A percentile compares a stretch with the other conserved stretches of the same genome.
phyloP scores from a whole-genome alignment of 2,888 invertebrate species.

The Polydrusus pterygomalis region DNA sequence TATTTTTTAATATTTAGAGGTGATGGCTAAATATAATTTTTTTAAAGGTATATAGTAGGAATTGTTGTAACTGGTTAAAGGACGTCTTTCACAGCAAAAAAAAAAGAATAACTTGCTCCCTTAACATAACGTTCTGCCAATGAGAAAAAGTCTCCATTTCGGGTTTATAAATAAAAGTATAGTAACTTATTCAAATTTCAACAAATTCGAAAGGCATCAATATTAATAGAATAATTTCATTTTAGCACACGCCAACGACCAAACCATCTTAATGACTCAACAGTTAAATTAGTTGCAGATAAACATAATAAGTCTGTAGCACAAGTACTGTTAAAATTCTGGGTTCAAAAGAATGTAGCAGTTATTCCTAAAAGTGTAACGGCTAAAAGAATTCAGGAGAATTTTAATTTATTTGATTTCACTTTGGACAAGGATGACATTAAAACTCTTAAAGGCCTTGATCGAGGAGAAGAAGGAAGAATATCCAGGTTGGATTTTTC shows the following conservation, averaged over 20 bases:
- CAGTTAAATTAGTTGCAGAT: slow-evolving; percentile 19
- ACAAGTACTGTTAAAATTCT: slow-evolving; percentile 28
- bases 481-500: not conserved
- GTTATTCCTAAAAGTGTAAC: slow-evolving; percentile 42
- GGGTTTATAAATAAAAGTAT: no score
- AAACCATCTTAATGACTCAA: slow-evolving; percentile 8
- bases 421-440: slow-evolving; percentile 24
- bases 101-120: no score
- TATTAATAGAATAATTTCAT: not conserved
- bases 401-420: slow-evolving; percentile 34
- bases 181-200: no score
- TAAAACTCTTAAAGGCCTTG: slow-evolving; percentile 17
- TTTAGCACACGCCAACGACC: not conserved
- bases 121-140: no score
- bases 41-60: no score
- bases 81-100: no score
- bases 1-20: no score
- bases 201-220: no score
- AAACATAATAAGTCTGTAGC: slow-evolving; percentile 32
- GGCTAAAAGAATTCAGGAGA: slow-evolving; percentile 33
- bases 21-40: no score
- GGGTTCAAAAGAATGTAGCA: slow-evolving; percentile 31
- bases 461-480: slow-evolving; percentile 18
- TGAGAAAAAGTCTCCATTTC: no score
- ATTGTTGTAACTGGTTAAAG: no score